Evolutionary conservation across 1,140 invertebrate genomes (phyloP), one percentile per base, ranked within the genome.

Genomic region (Paraescarpia echinospica): DNA sequence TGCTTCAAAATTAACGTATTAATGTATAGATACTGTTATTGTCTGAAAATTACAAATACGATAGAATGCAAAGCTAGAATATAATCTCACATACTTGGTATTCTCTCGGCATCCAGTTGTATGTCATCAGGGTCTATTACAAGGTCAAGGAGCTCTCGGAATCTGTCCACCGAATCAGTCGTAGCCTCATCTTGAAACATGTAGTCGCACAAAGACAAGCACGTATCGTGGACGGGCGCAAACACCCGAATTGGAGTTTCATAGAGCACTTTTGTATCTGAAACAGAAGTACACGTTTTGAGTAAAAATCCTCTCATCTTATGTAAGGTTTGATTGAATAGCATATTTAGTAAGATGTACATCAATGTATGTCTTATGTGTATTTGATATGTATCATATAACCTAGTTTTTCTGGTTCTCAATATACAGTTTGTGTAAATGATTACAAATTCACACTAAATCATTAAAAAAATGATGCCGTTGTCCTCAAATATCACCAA

Each of bases 111-210:
- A n/a, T 92, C 92, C 12, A 88, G 33, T 88, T 92, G 48, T 34
- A 92, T 5, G 31, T 34, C 48, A 51, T 92, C 96, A 94, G 97
- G 97, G n/a, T 97, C 96, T n/a, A 98, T 96, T 93, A 97, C 95
- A 33, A 98, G 95, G 95, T 98, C 97, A 35, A 98, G 95, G 89
- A 98, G 96, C 95, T 98, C 98, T 94, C 97, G 96, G 14, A 98
- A 97, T 1, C 97, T 97, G 48, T 97, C 96, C 89, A 98, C 95
- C 12, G 97, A 97, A 95, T 98, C 98, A 90, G 97, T 97, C 0
- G 97, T 97, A 1, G 97, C 97, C 96, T 98, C 98, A 12, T 98
- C 98, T 92, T 98, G 98, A 95, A 98, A 98, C 89, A 98, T 95
- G 95, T 98, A 98, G 95, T 98, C 98, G 92, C 97, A 98, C 12